phyloP scores from a whole-genome alignment of 92 coral and sea anemone species.

The Zoanthus gigantus region DNA sequence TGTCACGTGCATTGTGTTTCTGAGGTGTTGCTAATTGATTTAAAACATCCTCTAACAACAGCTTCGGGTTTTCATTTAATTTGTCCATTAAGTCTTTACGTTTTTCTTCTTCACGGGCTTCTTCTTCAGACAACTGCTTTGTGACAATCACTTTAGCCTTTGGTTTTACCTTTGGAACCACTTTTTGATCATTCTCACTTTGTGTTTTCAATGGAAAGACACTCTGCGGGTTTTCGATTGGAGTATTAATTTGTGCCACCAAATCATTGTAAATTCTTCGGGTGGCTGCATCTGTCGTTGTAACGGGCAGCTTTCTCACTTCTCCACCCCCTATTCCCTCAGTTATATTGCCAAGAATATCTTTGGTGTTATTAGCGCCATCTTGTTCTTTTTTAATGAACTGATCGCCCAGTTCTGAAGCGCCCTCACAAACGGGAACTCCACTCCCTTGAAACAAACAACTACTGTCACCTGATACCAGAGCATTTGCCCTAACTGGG shows the following conservation, averaged over 20 bases:
- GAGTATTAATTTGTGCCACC: slow-evolving; percentile 66
- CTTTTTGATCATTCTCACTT: slow-evolving; percentile 7
- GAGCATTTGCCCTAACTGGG: slow-evolving; percentile 18
- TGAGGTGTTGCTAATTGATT: slow-evolving; percentile 40
- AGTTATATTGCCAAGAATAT: not conserved
- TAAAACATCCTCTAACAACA: slow-evolving; percentile 25
- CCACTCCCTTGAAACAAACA: not conserved
- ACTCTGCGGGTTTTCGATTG: slow-evolving; percentile 52
- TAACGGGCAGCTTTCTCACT: not conserved
- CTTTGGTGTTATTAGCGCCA: not conserved
- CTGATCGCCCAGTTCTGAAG: not conserved
- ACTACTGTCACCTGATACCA: slow-evolving; percentile 29
- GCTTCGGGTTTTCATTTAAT: slow-evolving; percentile 15
- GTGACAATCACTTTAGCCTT: not conserved
- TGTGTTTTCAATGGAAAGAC: slow-evolving; percentile 56
- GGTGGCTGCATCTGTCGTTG: slow-evolving; percentile 37
- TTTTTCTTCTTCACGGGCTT: slow-evolving; percentile 43
- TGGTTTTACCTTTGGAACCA: not conserved
- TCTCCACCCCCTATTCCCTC: not conserved
- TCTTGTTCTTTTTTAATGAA: not conserved
- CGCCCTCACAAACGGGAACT: not conserved
- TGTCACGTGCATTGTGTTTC: slow-evolving; percentile 29
- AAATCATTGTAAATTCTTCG: slow-evolving; percentile 66
- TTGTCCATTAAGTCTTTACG: slow-evolving; percentile 34
- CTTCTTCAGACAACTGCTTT: slow-evolving; percentile 19